A percentile compares a stretch with the other conserved stretches of the same genome.
Conservation (phyloP, 2,113 vertebrate genomes). For the Cyprinodon variegatus region DNA sequence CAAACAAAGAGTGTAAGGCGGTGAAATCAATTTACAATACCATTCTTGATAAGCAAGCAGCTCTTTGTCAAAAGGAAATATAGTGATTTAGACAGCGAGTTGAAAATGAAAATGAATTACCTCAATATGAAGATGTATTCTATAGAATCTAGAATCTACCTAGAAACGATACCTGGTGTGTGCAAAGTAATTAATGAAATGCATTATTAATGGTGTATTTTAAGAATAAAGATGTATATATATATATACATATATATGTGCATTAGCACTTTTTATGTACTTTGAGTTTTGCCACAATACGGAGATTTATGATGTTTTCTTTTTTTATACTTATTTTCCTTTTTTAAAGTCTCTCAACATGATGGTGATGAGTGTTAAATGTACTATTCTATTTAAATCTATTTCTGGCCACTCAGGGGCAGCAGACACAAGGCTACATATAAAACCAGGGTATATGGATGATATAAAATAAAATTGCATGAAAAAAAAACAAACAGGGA, state of each 20-base stretch:
- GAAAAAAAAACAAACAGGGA: not conserved
- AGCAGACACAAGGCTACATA: conserved; percentile 17
- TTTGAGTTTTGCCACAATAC: not conserved
- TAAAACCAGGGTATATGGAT: not conserved
- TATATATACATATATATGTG: too few relatives aligned
- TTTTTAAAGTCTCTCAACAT: not conserved
- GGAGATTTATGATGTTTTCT: not conserved
- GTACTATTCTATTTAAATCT: not conserved
- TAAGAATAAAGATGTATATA: conserved; percentile 35
- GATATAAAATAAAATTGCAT: not conserved
- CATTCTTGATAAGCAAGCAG: conserved; percentile 64
- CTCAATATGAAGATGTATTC: conserved; percentile 71
- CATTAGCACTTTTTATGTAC: not conserved
- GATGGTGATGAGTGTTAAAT: not conserved
- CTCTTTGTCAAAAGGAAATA: conserved; percentile 80
- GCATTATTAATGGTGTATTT: conserved; percentile 83
- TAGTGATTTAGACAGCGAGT: conserved; percentile 80
- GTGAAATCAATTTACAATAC: conserved; percentile 40
- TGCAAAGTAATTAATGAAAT: conserved; percentile 81
- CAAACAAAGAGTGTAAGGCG: conserved; percentile 6
- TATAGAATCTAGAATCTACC: conserved; percentile 79
- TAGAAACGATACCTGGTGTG: conserved; percentile 56
- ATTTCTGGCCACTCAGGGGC: conserved; percentile 23
- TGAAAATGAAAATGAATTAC: conserved; percentile 86
- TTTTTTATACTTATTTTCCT: not conserved